Evolutionary conservation across 1,140 invertebrate species (phyloP).

Genomic region (Drosophila cardini): DNA sequence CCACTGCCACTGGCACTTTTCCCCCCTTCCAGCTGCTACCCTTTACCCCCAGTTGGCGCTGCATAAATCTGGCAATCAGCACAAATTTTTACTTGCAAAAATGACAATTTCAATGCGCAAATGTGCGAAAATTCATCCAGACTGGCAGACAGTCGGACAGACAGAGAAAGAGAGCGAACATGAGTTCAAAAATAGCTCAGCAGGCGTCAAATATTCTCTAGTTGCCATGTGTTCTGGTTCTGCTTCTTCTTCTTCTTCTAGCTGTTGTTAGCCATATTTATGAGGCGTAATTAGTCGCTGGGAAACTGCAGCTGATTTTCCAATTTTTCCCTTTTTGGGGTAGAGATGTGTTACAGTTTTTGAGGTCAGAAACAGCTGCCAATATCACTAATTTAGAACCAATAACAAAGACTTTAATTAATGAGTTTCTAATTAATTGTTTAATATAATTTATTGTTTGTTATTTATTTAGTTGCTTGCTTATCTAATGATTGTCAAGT

Average conservation of each 20-base stretch:
- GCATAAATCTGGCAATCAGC: slow-evolving; percentile 62
- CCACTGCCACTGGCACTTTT: slow-evolving; percentile 49
- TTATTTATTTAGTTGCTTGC: background rate
- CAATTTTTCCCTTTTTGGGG: slow-evolving; percentile 18
- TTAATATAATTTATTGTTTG: background rate
- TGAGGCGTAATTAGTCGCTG: slow-evolving; percentile 56
- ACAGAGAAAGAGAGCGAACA: background rate
- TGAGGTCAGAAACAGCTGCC: slow-evolving; percentile 40
- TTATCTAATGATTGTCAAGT: background rate
- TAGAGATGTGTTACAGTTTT: slow-evolving; percentile 48
- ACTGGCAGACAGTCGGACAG: slow-evolving; percentile 8
- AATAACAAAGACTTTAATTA: background rate
- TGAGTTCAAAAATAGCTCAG: slow-evolving; percentile 50
- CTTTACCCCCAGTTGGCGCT: background rate
- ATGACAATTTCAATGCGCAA: slow-evolving; percentile 56
- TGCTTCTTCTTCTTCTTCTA: slow-evolving; percentile 9
- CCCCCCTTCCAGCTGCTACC: background rate
- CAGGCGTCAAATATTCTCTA: slow-evolving; percentile 29
- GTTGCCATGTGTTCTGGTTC: slow-evolving; percentile 25
- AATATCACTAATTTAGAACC: slow-evolving; percentile 4
- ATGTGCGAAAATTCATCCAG: slow-evolving; percentile 54
- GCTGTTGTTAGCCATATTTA: slow-evolving; percentile 39
- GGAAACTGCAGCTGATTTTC: slow-evolving; percentile 47
- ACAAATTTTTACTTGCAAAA: slow-evolving; percentile 25
- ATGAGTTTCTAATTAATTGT: background rate